Conservation (phyloP, 2,797 vertebrate genomes). For the Sylvilagus floridanus region DNA sequence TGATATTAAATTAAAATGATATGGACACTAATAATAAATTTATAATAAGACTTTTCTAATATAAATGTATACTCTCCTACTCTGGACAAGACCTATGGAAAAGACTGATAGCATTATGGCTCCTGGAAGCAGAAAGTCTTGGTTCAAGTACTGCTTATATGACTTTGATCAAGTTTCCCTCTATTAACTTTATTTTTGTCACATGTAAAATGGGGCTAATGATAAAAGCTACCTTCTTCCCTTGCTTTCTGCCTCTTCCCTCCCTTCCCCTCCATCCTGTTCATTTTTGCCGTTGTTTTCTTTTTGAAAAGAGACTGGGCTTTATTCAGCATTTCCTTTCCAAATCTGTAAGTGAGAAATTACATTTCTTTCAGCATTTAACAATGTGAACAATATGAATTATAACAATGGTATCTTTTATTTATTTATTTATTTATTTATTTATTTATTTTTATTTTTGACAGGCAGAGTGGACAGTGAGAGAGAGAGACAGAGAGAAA, state of each 20-base stretch:
- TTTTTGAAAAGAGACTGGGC: neutral
- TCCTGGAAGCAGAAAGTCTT: neutral
- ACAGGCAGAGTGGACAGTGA: no score
- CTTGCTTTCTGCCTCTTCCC: no score
- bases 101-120: neutral
- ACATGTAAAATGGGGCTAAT: neutral
- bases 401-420: neutral
- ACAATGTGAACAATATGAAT: neutral
- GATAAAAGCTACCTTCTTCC: neutral
- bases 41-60: neutral
- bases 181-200: conserved; percentile 13
- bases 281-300: no score
- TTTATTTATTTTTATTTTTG: no score
- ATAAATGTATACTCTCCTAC: neutral
- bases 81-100: neutral
- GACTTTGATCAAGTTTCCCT: neutral
- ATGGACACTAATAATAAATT: neutral
- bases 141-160: neutral
- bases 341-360: neutral
- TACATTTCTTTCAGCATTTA: neutral
- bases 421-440: no score
- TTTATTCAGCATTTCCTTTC: neutral
- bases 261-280: neutral
- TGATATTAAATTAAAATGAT: neutral
- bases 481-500: no score